These are phyloP conservation scores for Panonychus citri DNA, from an alignment of 1,140 invertebrate species.

Conservation along the genomic window DNA sequence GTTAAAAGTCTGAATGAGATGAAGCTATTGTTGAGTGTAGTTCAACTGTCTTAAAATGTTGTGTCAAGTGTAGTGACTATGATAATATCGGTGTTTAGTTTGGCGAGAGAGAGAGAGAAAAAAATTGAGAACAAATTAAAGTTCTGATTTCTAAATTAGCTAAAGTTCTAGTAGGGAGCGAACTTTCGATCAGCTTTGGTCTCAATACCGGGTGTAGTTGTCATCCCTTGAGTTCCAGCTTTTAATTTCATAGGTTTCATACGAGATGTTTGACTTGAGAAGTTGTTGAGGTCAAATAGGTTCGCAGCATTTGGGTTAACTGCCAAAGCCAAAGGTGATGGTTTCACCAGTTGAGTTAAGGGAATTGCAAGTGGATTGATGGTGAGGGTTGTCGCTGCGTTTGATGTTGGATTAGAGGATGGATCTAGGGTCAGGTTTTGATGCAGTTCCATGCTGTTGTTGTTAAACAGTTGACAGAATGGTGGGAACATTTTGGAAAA, in stretches of 20 bases:
- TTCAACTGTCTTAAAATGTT: not conserved
- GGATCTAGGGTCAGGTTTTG: constrained; percentile 11
- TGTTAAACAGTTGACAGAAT: constrained; percentile 4
- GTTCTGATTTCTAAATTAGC: not conserved
- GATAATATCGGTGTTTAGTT: no score
- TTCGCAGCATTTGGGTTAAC: not conserved
- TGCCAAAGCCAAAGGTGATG: not conserved
- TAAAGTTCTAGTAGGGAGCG: not conserved
- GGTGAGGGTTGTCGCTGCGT: constrained; percentile 2
- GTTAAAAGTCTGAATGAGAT: no score
- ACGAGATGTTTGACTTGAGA: constrained; percentile 1
- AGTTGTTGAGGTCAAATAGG: constrained; percentile 9
- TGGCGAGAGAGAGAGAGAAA: not conserved
- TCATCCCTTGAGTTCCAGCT: not conserved
- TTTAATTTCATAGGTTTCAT: constrained; percentile 1
- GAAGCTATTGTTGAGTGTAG: not conserved
- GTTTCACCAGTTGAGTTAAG: constrained; percentile 8
- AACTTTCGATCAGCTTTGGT: constrained; percentile 3
- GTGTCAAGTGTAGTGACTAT: no score
- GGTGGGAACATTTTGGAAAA: constrained; percentile 5
- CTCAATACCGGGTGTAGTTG: not conserved
- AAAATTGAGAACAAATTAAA: not conserved
- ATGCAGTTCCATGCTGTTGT: constrained; percentile 8
- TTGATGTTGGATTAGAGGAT: not conserved
- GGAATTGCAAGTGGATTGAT: constrained; percentile 6